A percentile compares a stretch with the other conserved stretches of the same genome.
These are phyloP conservation scores for Melipona bicolor DNA, from an alignment of 2,888 invertebrate genomes.

Conservation along the genomic window DNA sequence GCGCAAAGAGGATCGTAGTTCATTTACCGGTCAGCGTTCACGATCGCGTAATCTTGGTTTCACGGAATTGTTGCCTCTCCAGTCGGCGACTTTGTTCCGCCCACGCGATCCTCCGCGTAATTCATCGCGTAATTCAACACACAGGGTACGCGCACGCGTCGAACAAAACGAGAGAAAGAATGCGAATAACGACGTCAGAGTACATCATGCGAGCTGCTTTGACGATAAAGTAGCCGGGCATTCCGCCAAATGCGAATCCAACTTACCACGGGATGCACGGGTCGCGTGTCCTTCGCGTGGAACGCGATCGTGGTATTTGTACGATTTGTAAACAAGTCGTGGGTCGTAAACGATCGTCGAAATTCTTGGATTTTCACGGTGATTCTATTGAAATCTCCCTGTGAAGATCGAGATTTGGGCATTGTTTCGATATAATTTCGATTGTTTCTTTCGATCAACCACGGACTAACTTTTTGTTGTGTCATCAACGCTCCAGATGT, in stretches of 20 bases:
- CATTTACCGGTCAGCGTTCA: neutral
- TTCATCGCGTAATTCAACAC: neutral
- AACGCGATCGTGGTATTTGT: neutral
- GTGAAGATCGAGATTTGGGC: too few species aligned
- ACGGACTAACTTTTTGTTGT: too few species aligned
- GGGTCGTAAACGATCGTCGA: slow-evolving; percentile 8
- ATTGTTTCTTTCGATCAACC: too few species aligned
- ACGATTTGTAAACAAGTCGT: slow-evolving; percentile 36
- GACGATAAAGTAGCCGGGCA: slow-evolving; percentile 45
- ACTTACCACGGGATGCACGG: slow-evolving; percentile 5
- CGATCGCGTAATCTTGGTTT: neutral
- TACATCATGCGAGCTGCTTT: neutral
- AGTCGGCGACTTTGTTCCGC: slow-evolving; percentile 14
- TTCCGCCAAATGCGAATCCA: slow-evolving; percentile 61
- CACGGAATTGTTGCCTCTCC: neutral
- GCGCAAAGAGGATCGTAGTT: neutral
- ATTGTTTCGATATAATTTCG: too few species aligned
- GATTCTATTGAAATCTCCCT: too few species aligned
- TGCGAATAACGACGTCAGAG: neutral
- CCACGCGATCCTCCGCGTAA: slow-evolving; percentile 13
- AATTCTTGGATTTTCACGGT: neutral
- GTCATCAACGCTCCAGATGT: too few species aligned
- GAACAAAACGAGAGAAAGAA: neutral
- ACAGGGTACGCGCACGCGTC: neutral
- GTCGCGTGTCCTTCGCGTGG: slow-evolving; percentile 10